Conservation (phyloP, 2,797 vertebrate species). For the Denticeps clupeoides region DNA sequence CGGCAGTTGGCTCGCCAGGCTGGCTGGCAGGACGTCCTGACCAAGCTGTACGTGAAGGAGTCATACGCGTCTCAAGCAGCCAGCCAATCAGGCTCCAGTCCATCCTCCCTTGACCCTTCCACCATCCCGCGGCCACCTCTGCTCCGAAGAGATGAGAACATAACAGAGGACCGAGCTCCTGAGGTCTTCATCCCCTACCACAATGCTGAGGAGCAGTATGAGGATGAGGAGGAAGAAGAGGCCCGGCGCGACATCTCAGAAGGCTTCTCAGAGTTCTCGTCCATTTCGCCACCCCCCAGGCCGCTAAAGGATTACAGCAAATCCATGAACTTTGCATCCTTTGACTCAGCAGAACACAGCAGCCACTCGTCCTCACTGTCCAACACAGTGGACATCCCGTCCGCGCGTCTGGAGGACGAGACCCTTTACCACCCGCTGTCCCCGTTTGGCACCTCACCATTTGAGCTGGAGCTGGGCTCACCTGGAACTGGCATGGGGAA, state of each 20-base stretch:
- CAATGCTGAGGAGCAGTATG: conserved; percentile 40
- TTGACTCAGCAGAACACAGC: conserved; percentile 67
- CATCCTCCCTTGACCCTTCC: conserved; percentile 41
- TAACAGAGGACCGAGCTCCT: conserved; percentile 34
- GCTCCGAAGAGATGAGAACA: conserved; percentile 39
- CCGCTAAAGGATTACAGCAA: conserved; percentile 47
- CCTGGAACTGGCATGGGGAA: conserved; percentile 40
- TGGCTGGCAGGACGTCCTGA: conserved; percentile 89
- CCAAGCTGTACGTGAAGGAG: conserved; percentile 88
- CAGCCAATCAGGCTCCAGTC: conserved; percentile 46
- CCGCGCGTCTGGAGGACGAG: conserved; percentile 43
- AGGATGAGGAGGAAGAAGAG: conserved; percentile 39
- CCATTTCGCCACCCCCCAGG: conserved; percentile 52
- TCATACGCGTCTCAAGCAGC: conserved; percentile 56
- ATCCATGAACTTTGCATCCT: conserved; percentile 66
- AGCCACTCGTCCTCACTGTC: conserved; percentile 65
- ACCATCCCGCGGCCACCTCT: conserved; percentile 26
- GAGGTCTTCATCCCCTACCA: conserved; percentile 46
- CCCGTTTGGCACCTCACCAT: conserved; percentile 69
- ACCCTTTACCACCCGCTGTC: conserved; percentile 77
- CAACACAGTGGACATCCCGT: conserved; percentile 52
- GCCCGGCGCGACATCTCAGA: conserved; percentile 57
- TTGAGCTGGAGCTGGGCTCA: conserved; percentile 71
- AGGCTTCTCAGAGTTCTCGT: conserved; percentile 69
- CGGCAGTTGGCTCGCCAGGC: conserved; percentile 74